Evolutionary conservation across 2,888 invertebrate species (phyloP).

Genomic region (Andrena praecox): DNA sequence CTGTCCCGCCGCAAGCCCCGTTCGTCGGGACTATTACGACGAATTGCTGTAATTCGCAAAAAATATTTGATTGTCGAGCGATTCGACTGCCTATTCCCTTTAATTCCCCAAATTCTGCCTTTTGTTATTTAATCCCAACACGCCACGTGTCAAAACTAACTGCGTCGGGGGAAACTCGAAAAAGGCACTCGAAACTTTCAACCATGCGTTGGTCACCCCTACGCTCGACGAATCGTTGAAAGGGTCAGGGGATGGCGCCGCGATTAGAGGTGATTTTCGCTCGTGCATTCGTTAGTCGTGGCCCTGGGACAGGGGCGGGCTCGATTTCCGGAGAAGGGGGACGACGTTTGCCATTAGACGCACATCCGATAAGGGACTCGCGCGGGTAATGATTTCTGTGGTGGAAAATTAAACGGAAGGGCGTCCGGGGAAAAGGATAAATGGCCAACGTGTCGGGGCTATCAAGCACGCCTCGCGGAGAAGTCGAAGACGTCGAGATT

Average conservation of each 20-base stretch:
- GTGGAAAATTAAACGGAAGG: conserved; percentile 57
- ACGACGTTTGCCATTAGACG: conserved; percentile 52
- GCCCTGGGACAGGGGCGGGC: conserved; percentile 15
- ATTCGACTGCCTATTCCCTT: too few species aligned
- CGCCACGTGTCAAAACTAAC: neutral
- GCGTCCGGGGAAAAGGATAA: conserved; percentile 43
- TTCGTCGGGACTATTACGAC: too few species aligned
- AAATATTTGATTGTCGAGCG: too few species aligned
- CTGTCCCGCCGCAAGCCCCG: too few species aligned
- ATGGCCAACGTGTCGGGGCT: conserved; percentile 34
- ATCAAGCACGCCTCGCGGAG: conserved; percentile 25
- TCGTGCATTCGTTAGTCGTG: conserved; percentile 51
- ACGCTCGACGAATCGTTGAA: conserved; percentile 38
- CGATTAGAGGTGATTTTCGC: conserved; percentile 53
- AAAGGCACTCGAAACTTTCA: conserved; percentile 31
- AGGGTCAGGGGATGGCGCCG: conserved; percentile 32
- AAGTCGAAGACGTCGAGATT: conserved; percentile 38
- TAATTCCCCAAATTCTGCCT: neutral
- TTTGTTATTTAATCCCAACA: neutral
- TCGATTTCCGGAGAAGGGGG: conserved; percentile 49
- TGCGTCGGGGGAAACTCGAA: conserved; percentile 15
- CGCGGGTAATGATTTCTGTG: conserved; percentile 48
- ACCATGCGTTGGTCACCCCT: neutral
- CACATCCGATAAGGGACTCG: conserved; percentile 58
- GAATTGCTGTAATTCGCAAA: too few species aligned